Evolutionary conservation across 2,888 invertebrate genomes (phyloP).

Genomic region (Odiellus spinosus): DNA sequence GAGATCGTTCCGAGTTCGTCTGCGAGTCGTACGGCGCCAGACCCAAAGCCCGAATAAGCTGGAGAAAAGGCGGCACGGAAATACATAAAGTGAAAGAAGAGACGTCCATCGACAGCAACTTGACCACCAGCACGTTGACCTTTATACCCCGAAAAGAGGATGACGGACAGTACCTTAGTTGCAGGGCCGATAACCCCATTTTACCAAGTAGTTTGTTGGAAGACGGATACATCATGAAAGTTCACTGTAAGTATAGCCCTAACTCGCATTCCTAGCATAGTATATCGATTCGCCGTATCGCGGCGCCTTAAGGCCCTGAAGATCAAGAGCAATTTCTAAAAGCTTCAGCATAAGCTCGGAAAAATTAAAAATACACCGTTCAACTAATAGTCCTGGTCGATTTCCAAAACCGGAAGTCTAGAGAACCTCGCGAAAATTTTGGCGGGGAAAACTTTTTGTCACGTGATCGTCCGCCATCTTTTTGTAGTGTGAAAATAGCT

Average conservation of each 20-base stretch:
- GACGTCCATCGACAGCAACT: slow-evolving; percentile 18
- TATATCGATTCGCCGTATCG: too few species aligned
- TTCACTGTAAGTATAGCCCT: slow-evolving; percentile 20
- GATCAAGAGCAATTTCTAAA: too few species aligned
- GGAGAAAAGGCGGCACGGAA: slow-evolving; percentile 61
- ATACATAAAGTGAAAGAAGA: slow-evolving; percentile 39
- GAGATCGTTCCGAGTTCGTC: slow-evolving; percentile 59
- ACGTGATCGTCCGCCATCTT: too few species aligned
- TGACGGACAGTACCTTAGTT: slow-evolving; percentile 37
- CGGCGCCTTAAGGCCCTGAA: too few species aligned
- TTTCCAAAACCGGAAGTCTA: too few species aligned
- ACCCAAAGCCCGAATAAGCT: slow-evolving; percentile 65
- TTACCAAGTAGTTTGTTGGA: slow-evolving; percentile 18
- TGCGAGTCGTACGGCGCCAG: slow-evolving; percentile 69
- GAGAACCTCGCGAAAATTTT: too few species aligned
- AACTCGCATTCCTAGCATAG: too few species aligned
- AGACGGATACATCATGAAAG: slow-evolving; percentile 17
- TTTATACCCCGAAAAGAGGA: slow-evolving; percentile 20
- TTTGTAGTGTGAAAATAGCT: too few species aligned
- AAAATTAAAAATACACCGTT: too few species aligned
- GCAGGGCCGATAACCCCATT: slow-evolving; percentile 20
- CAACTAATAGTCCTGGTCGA: too few species aligned
- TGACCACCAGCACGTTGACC: slow-evolving; percentile 18
- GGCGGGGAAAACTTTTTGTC: too few species aligned
- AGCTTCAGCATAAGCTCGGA: too few species aligned